Evolutionary conservation across 2,888 invertebrate genomes (phyloP).

Genomic region (Flexamia atlantica): DNA sequence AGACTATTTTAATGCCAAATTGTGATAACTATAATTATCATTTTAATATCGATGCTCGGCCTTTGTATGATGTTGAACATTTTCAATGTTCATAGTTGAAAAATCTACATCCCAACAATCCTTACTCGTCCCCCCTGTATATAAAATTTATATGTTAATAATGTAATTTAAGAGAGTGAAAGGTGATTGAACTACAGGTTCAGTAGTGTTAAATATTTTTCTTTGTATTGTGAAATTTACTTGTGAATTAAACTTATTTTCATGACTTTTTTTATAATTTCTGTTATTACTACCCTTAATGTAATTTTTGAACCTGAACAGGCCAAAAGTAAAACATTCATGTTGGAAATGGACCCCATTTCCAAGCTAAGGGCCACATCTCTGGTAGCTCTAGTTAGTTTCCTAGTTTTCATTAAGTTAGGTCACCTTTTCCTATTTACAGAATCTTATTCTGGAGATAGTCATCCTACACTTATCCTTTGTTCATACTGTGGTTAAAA

Average conservation of each 20-base stretch:
- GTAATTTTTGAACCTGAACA: no score
- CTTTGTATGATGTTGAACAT: background rate
- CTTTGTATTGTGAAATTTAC: conserved; percentile 27
- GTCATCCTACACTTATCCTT: no score
- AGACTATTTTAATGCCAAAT: background rate
- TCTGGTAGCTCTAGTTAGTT: no score
- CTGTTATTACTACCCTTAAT: conserved; percentile 17
- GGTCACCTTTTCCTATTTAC: no score
- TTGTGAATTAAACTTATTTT: conserved; percentile 58
- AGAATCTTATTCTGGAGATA: no score
- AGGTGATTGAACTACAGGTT: background rate
- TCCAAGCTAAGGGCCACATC: no score
- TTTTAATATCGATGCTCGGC: conserved; percentile 27
- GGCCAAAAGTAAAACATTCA: no score
- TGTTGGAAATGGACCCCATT: no score
- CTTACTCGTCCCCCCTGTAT: background rate
- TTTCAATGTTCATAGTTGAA: background rate
- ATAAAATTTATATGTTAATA: conserved; percentile 39
- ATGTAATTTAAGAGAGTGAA: conserved; percentile 41
- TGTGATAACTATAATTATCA: conserved; percentile 27
- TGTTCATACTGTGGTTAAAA: no score
- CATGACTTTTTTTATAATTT: conserved; percentile 46
- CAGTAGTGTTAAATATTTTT: conserved; percentile 23
- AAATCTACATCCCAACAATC: background rate
- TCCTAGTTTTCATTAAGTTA: no score